phyloP scores from a whole-genome alignment of 2,113 vertebrate species.

The Himantopus leucocephalus region DNA sequence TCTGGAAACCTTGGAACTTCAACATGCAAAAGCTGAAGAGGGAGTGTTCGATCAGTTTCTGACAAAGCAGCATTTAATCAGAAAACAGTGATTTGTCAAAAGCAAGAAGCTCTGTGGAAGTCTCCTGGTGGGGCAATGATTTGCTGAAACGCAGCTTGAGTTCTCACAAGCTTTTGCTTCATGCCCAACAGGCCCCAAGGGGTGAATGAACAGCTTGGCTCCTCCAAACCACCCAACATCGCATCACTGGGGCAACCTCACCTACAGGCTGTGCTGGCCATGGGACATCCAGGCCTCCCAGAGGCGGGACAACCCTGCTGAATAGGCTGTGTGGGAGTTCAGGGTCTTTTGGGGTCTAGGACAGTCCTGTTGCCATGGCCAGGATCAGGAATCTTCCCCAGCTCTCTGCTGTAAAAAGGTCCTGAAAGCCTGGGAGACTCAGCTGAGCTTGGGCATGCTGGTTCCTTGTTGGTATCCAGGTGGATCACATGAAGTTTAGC shows the following conservation, averaged over 20 bases:
- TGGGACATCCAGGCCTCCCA: neutral
- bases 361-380: neutral
- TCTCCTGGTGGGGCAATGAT: neutral
- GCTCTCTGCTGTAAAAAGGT: neutral
- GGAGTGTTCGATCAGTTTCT: neutral
- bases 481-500: neutral
- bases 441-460: neutral
- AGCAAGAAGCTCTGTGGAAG: neutral
- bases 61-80: neutral
- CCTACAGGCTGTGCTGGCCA: neutral
- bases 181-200: no score
- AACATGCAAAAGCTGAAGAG: neutral
- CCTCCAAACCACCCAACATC: neutral
- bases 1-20: neutral
- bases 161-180: neutral
- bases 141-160: neutral
- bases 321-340: neutral
- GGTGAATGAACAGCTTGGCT: neutral
- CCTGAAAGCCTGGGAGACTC: neutral
- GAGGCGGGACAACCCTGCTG: neutral
- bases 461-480: neutral
- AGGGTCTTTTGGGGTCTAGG: neutral
- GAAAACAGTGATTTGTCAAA: neutral
- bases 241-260: neutral
- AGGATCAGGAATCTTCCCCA: neutral